These are phyloP conservation scores for Serrognathus titanus DNA, from an alignment of 2,888 invertebrate species.

Conservation along the genomic window DNA sequence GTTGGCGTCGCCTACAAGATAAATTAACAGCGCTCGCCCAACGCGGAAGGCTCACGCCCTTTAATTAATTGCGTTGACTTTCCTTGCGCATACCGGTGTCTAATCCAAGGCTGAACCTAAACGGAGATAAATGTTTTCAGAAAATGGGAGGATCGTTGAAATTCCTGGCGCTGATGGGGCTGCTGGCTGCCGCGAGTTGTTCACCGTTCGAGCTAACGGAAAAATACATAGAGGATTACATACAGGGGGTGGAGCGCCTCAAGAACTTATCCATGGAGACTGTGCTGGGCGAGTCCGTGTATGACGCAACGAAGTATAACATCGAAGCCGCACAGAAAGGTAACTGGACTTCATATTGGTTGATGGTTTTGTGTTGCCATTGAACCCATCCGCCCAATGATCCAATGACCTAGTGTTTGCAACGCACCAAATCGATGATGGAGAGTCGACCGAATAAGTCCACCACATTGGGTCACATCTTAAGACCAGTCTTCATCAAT, in stretches of 20 bases:
- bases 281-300: slow-evolving; percentile 29
- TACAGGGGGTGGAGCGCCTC: slow-evolving; percentile 35
- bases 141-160: slow-evolving; percentile 1
- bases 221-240: slow-evolving; percentile 36
- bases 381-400: too few species aligned
- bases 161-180: not conserved
- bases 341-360: slow-evolving; percentile 12
- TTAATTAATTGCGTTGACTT: too few species aligned
- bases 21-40: too few species aligned
- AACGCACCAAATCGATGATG: too few species aligned
- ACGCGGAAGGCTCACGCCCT: too few species aligned
- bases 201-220: slow-evolving; percentile 40
- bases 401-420: too few species aligned
- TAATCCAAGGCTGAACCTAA: too few species aligned
- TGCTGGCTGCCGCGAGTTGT: slow-evolving; percentile 1
- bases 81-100: too few species aligned
- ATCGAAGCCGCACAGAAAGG: slow-evolving; percentile 31
- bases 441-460: too few species aligned
- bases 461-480: too few species aligned
- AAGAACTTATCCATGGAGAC: slow-evolving; percentile 25
- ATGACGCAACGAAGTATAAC: slow-evolving; percentile 27
- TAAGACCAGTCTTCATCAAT: too few species aligned
- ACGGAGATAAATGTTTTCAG: not conserved
- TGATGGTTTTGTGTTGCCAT: too few species aligned
- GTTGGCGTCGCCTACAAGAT: not conserved